Evolutionary conservation across 2,888 invertebrate species (phyloP), one percentile per base, ranked within the genome.

Genomic region (Diaprepes abbreviatus): DNA sequence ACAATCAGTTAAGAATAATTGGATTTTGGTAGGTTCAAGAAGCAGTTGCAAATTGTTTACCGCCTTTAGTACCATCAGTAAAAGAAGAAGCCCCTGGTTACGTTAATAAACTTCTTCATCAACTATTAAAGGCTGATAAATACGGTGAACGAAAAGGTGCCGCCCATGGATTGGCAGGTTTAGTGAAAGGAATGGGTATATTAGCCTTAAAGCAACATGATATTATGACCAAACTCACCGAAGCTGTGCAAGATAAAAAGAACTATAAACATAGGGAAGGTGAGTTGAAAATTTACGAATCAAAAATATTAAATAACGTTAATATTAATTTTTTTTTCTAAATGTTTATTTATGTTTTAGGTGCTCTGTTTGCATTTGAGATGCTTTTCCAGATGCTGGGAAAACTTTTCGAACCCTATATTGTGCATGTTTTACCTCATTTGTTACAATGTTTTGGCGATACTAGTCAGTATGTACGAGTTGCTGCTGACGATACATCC

Each of bases 321-420:
- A n/a, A n/a, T n/a, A n/a, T n/a, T n/a, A n/a, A n/a, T n/a, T n/a
- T n/a, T n/a, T n/a, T n/a, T n/a, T n/a, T n/a, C n/a, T n/a, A 9
- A 33, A 6, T 33, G 4, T 24, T 24, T 3, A 62, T 28, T 55
- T 5, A 10, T 36, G 14, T 80, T 81, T 1, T 83, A 92, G 92
- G 96, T 58, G 97, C 98, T 0, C 86, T 99, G 58, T 96, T 99
- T 86, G 98, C 98, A 0, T 95, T 99, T 85, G 98, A 98, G 87
- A 96, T 97, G 91, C 88, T 98, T 45, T 97, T 97, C 84, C 91
- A 92, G 77, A 95, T 95, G 89, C 88, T 99, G 78, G 98, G 98
- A 0, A 92, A 97, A 48, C 87, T 98, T 66, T 99, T 99, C 86
- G 99, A 99, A 85, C 99, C 99, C 0, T 99, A 99, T 86, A 96